Percentiles rank a stretch among this genome's conserved stretches.
These are phyloP conservation scores for Nansenia antarctica DNA, from an alignment of 2,113 vertebrate genomes.

Conservation along the genomic window DNA sequence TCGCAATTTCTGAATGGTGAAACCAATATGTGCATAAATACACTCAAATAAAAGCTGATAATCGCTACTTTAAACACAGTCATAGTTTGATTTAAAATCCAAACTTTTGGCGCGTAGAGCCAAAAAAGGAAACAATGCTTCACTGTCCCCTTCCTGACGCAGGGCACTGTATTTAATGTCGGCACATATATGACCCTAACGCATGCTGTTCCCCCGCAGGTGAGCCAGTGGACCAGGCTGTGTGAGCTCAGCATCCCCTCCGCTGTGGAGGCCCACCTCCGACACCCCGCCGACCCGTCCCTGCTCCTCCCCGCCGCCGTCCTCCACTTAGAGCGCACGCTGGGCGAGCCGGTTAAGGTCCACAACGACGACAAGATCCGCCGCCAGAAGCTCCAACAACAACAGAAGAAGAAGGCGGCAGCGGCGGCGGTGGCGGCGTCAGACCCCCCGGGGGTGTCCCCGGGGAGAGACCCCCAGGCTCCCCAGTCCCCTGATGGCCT, in stretches of 20 bases:
- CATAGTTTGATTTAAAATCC: no score
- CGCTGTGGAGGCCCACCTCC: slow-evolving; percentile 84
- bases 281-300: slow-evolving; percentile 46
- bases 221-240: slow-evolving; percentile 95
- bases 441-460: not conserved
- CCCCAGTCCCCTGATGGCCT: slow-evolving; percentile 54
- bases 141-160: no score
- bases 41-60: no score
- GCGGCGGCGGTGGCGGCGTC: slow-evolving; percentile 13
- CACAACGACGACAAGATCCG: slow-evolving; percentile 98
- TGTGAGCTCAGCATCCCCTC: slow-evolving; percentile 92
- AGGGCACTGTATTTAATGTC: no score
- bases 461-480: not conserved
- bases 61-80: no score
- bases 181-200: not conserved
- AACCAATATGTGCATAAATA: no score
- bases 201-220: slow-evolving; percentile 69
- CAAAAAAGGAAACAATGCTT: no score
- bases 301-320: slow-evolving; percentile 79
- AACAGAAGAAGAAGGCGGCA: slow-evolving; percentile 40
- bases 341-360: slow-evolving; percentile 90
- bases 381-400: slow-evolving; percentile 87
- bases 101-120: no score
- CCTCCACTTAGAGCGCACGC: slow-evolving; percentile 83
- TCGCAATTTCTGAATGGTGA: no score